Percentiles rank a stretch among this genome's conserved stretches.
phyloP scores from a whole-genome alignment of 1,140 invertebrate species.

The Chionoecetes opilio region DNA sequence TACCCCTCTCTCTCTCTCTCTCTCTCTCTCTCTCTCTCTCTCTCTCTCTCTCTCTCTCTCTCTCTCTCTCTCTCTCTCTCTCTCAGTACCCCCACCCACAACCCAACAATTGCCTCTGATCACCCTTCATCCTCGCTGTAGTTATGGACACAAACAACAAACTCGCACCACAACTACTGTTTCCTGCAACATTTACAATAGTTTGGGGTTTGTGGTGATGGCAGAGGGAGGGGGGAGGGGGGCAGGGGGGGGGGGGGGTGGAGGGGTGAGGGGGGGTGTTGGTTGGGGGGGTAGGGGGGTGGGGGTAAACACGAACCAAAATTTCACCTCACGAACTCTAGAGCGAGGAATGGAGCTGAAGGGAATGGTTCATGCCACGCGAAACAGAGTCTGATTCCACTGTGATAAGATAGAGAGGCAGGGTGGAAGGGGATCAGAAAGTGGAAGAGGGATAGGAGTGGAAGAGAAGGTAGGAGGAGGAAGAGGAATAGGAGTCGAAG shows the following conservation, averaged over 20 bases:
- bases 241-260: neutral
- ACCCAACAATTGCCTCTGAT: neutral
- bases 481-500: no score
- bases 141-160: conserved; percentile 17
- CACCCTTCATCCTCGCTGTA: neutral
- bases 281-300: no score
- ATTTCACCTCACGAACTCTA: conserved; percentile 9
- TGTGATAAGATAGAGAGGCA: neutral
- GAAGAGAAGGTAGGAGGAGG: no score
- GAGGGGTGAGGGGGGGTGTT: neutral
- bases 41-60: conserved; percentile 10
- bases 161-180: neutral
- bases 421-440: no score
- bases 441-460: neutral
- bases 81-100: neutral
- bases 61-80: conserved; percentile 25
- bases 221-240: neutral
- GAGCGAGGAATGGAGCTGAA: neutral
- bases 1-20: neutral
- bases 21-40: neutral
- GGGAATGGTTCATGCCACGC: conserved; percentile 3
- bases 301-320: neutral
- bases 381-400: neutral
- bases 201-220: conserved; percentile 27
- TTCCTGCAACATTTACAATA: conserved; percentile 11